phyloP scores from a whole-genome alignment of 2,888 invertebrate species.

The Mycogona germanica region DNA sequence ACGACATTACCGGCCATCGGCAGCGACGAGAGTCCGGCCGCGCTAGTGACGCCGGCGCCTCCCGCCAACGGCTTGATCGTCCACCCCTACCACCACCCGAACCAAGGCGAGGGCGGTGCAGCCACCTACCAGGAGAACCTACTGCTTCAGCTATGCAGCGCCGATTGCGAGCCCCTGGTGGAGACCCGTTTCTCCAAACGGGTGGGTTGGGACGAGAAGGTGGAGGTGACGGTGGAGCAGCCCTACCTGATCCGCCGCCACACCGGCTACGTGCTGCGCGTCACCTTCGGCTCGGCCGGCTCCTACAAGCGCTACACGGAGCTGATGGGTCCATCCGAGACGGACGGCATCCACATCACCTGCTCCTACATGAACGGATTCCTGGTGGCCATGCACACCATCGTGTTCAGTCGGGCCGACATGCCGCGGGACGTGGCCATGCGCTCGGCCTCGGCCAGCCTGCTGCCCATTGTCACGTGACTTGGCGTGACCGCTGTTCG shows the following conservation, averaged over 20 bases:
- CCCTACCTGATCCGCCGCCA: slow-evolving; percentile 18
- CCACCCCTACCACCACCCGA: not conserved
- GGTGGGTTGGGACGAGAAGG: slow-evolving; percentile 21
- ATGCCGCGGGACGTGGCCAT: slow-evolving; percentile 1
- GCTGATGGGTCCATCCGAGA: slow-evolving; percentile 21
- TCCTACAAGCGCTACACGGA: slow-evolving; percentile 21
- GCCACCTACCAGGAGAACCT: slow-evolving; percentile 13
- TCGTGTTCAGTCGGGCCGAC: slow-evolving; percentile 18
- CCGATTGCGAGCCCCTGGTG: slow-evolving; percentile 18
- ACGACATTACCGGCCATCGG: not conserved
- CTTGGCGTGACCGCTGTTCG: too few species aligned
- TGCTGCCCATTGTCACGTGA: too few species aligned
- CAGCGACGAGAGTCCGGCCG: not conserved
- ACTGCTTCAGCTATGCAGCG: slow-evolving; percentile 18
- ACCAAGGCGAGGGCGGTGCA: too few species aligned
- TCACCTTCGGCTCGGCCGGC: slow-evolving; percentile 20
- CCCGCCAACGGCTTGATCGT: not conserved
- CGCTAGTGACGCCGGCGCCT: not conserved
- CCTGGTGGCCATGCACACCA: slow-evolving; percentile 21
- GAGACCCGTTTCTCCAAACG: slow-evolving; percentile 18
- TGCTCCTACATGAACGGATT: slow-evolving; percentile 21
- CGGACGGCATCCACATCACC: slow-evolving; percentile 21
- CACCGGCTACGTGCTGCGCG: slow-evolving; percentile 14
- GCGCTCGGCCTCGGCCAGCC: slow-evolving; percentile 6
- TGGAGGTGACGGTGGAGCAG: slow-evolving; percentile 18